Evolutionary conservation across 1,140 invertebrate species (phyloP), one percentile per base, ranked within the genome.

Genomic region (Cydia fagiglandana): DNA sequence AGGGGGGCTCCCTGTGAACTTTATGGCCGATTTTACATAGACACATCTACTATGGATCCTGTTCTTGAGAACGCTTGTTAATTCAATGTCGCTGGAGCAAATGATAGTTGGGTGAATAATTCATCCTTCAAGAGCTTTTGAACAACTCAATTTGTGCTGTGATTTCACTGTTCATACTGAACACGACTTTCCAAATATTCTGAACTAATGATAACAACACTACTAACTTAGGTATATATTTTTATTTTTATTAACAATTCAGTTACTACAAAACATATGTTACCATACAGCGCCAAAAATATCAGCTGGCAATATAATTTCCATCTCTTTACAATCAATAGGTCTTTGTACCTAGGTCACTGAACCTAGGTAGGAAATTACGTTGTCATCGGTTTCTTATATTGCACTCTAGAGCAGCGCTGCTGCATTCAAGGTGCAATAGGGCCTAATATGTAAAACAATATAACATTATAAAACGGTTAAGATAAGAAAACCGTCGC

Each of bases 1-100:
- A 79, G 82, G 79, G 76, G 79, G 47, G 66, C 75, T 73, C 75
- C 77, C 77, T 76, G 78, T 78, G 64, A 80, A 78, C 77, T 78
- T 76, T 74, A 74, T 77, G 17, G 30, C 30, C 64, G 64, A 66
- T 66, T 66, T 66, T 66, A 66, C 64, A 7, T 38, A 24, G 20
- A 66, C n/a, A 38, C 64, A 66, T 64, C 64, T 66, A 66, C 64
- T 66, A 38, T 24, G 30, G 64, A 66, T 38, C 30, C 12, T 34
- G 30, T 34, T 66, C 64, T 34, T 34, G 64, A 38, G 15, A 66
- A 66, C 15, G 64, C 30, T 15, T 61, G n/a, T 61, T n/a, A 61
- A 61, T 17, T 9, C 64, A 4, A 13, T 66, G 28, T 66, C 64
- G 15, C 64, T 66, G 4, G 64, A 24, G 24, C 0, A 24, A 24